Base-by-base conservation (phyloP, 2,113 vertebrate genomes). In the Anguilla japonica region DNA sequence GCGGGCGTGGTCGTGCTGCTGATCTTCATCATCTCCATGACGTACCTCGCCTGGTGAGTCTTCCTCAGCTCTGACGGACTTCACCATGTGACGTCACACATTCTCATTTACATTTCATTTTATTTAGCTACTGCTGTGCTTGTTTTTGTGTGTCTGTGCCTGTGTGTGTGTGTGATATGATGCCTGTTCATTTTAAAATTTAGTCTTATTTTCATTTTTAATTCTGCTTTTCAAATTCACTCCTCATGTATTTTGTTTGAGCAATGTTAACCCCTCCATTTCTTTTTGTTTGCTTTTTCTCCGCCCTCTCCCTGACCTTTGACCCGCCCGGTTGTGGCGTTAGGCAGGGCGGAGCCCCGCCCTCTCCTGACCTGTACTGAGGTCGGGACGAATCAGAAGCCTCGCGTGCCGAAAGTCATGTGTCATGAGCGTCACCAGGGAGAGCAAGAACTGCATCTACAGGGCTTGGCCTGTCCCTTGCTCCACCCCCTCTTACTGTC, bases 31-130 rank as follows among this genome's bases (percentile, higher is more conserved):
- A 94, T 98, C 94, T 99, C 98, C 92, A 99, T 99, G 98, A 97
- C 97, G 89, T 99, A 99, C 95, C 95, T 99, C 96, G 98, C 98
- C 94, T 99, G 98, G 98, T 99, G 96, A 98, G 92, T 97, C 91
- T 92, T 85, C 83, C 16, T 13, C 50, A 34, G 34, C 34, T 34
- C 34, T 34, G 34, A 34, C 34, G 34, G 34, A 34, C 34, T 34
- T 34, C 34, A 34, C 34, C 34, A 1, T 6, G 41, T 20, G 13
- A 20, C 41, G 8, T 9, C 40, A 15, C 14, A 22, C 46, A 0
- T 18, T 9, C 56, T 83, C 83, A 71, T 41, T 57, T 71, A 39
- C 41, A 6, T 81, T 16, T 81, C 4, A 46, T 46, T 46, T 46
- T 6, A 46, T 34, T 34, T 8, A 46, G 2, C 43, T 46, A 6